Evolutionary conservation across 2,888 invertebrate genomes (phyloP).

Genomic region (Sesia bembeciformis): DNA sequence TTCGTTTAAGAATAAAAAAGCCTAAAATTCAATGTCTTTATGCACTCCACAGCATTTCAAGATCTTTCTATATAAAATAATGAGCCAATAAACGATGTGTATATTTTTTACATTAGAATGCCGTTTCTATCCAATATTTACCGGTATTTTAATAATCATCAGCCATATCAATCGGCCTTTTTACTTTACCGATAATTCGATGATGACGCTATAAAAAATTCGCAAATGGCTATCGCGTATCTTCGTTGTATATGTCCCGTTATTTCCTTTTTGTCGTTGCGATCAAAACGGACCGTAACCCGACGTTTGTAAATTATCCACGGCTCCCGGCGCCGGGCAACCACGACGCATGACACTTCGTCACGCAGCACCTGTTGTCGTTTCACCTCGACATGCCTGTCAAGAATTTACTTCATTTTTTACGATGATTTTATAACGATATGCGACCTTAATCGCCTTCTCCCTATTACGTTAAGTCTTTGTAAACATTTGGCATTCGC

Average conservation of each 20-base stretch:
- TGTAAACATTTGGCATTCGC: too few relatives aligned
- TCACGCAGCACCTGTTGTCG: slow-evolving; percentile 30
- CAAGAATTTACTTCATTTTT: too few relatives aligned
- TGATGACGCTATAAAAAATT: slow-evolving; percentile 18
- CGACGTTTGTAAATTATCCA: slow-evolving; percentile 40
- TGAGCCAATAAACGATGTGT: too few relatives aligned
- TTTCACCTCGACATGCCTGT: slow-evolving; percentile 15
- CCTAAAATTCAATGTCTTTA: too few relatives aligned
- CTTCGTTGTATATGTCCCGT: slow-evolving; percentile 29
- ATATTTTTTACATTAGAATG: neutral
- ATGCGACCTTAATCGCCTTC: too few relatives aligned
- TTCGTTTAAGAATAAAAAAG: too few relatives aligned
- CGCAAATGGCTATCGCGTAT: slow-evolving; percentile 18
- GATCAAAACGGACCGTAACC: slow-evolving; percentile 26
- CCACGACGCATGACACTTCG: slow-evolving; percentile 30
- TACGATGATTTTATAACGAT: too few relatives aligned
- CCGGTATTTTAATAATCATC: neutral
- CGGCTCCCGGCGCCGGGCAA: slow-evolving; percentile 24
- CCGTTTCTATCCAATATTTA: neutral
- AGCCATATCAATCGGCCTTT: neutral
- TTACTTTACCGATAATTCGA: neutral
- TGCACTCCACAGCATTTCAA: too few relatives aligned
- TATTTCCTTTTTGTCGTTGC: slow-evolving; percentile 39
- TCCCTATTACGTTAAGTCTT: too few relatives aligned
- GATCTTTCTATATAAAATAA: too few relatives aligned